Conservation (phyloP, 1,140 invertebrate species). For the Leptestheria dahalacensis region DNA sequence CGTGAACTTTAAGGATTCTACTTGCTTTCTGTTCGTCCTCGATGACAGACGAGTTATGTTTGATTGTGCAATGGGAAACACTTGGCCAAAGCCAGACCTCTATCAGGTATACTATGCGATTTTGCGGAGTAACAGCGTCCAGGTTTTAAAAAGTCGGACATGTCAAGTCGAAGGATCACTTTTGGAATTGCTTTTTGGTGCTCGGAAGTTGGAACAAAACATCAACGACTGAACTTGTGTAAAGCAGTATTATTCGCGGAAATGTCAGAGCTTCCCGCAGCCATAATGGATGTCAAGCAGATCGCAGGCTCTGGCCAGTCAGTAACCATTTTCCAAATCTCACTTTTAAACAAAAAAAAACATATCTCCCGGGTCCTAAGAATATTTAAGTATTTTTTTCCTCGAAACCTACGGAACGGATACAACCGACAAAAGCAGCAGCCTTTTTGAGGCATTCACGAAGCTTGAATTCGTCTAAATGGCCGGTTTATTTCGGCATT, state of each 20-base stretch:
- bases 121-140: conserved; percentile 29
- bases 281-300: background rate
- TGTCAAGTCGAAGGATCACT: conserved; percentile 18
- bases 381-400: background rate
- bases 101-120: conserved; percentile 26
- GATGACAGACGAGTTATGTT: conserved; percentile 18
- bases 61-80: conserved; percentile 20
- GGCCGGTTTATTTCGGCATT: too few relatives aligned
- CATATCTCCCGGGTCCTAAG: background rate
- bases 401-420: too few relatives aligned
- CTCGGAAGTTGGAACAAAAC: background rate
- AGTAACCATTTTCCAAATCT: too few relatives aligned
- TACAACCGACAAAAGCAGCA: too few relatives aligned
- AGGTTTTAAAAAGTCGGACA: conserved; percentile 25
- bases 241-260: background rate
- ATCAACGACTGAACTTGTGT: conserved; percentile 24
- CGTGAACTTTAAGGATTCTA: conserved; percentile 17
- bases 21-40: conserved; percentile 12
- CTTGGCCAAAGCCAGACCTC: conserved; percentile 17
- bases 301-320: background rate
- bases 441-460: too few relatives aligned
- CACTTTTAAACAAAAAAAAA: background rate
- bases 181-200: background rate
- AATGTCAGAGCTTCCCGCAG: too few relatives aligned
- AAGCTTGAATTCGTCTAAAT: too few relatives aligned